Base-by-base conservation (phyloP, 2,888 invertebrate genomes). In the Thereva unica region DNA sequence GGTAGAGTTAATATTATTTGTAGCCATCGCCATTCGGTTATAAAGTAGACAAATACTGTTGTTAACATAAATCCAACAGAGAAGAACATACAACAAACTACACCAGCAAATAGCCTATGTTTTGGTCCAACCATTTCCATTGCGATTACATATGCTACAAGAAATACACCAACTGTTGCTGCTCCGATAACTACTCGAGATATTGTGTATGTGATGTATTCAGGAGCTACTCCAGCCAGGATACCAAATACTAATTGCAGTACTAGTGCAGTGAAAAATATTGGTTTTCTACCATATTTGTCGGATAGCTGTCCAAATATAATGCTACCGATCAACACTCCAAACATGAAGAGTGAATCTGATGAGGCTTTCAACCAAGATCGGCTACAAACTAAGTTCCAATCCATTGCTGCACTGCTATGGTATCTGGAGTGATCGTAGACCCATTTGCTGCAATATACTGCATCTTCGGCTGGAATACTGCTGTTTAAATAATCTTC, bases 71-170 rank as follows among this genome's bases (percentile, higher is more conserved):
- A 89, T 5, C 91, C 91, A 35, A 85, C 72, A 0, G 89, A 89
- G 78, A 90, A 91, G 79, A 90, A 91, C 81, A 87, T 85, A 80
- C 90, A 89, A 70, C 87, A 86, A 6, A 88, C 84, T 12, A 89
- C 88, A 6, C 90, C 90, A 3, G 89, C 89, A 64, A 88, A 83
- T 63, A 87, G 81, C 52, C 90, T 84, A 74, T 87, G 86, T 61
- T 82, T 82, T 0, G 89, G 88, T 4, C 90, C 89, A 8, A 90
- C 89, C 88, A 89, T 89, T 80, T 89, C 89, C 80, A 82, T 82
- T 85, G 90, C 89, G 72, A 91, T 88, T 56, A 91, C 90, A 77
- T 90, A 91, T 53, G 90, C 89, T 34, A 91, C 90, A 67, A 91
- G 81, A 75, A 91, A 91, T 8, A 90, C 88, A 1, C 91, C 91